These are phyloP conservation scores for Myopa testacea DNA, from an alignment of 2,888 invertebrate species.

Conservation along the genomic window DNA sequence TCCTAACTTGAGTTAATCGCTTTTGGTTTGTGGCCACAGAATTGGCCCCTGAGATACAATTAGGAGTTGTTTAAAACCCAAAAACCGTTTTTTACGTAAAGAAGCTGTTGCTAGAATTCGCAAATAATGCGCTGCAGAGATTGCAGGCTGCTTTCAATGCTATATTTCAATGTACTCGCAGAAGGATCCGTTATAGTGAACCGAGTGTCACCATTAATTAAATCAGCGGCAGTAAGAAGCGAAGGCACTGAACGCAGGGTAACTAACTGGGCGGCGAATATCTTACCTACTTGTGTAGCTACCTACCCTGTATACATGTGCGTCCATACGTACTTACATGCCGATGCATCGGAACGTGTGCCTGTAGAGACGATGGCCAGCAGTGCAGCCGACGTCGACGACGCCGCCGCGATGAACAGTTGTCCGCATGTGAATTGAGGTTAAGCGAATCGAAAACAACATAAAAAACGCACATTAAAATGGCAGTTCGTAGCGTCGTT, in stretches of 20 bases:
- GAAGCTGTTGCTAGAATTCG: too few species aligned
- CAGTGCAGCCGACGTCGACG: constrained; percentile 3
- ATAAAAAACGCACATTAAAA: constrained; percentile 26
- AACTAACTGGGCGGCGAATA: neutral
- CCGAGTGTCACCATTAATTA: constrained; percentile 33
- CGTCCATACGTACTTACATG: neutral
- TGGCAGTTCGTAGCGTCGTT: constrained; percentile 23
- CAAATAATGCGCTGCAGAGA: too few species aligned
- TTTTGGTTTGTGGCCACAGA: too few species aligned
- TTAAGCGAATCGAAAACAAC: constrained; percentile 52
- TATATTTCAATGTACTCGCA: neutral
- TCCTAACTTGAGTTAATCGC: too few species aligned
- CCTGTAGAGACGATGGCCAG: neutral
- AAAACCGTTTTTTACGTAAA: too few species aligned
- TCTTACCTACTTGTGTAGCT: neutral
- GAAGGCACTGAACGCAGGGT: neutral
- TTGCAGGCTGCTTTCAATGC: too few species aligned
- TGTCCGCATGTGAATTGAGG: constrained; percentile 57
- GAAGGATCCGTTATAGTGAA: constrained; percentile 39
- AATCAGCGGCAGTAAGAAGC: constrained; percentile 18
- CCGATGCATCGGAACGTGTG: neutral
- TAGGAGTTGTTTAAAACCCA: too few species aligned
- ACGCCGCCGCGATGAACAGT: constrained; percentile 3
- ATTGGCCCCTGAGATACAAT: too few species aligned
- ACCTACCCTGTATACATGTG: neutral